Evolutionary conservation across 2,113 vertebrate genomes (phyloP).

Genomic region (Neofelis nebulosa): DNA sequence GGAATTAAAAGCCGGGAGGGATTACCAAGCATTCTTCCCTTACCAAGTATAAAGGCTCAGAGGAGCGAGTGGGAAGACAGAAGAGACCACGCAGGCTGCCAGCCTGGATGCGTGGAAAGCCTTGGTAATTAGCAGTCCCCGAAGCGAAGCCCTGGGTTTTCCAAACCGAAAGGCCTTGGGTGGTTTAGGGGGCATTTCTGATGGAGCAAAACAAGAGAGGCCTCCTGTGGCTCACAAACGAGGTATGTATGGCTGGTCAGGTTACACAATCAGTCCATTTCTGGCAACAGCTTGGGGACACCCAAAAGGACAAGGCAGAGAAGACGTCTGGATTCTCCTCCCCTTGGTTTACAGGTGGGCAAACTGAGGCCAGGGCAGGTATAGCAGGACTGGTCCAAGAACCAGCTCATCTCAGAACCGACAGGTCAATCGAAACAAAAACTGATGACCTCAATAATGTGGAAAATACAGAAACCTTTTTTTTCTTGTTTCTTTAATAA

Average conservation of each 20-base stretch:
- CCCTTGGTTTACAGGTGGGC: background rate
- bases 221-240: background rate
- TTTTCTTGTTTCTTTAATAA: background rate
- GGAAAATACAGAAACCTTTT: background rate
- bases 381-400: background rate
- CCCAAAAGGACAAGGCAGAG: constrained; percentile 22
- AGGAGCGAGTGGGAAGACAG: background rate
- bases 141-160: background rate
- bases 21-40: background rate
- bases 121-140: background rate
- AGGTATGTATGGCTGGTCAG: background rate
- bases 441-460: background rate
- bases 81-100: background rate
- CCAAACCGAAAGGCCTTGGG: constrained; percentile 21
- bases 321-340: background rate
- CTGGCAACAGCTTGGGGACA: constrained; percentile 20
- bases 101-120: background rate
- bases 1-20: background rate
- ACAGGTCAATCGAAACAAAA: background rate
- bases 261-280: constrained; percentile 34
- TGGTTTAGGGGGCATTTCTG: background rate
- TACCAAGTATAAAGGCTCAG: background rate
- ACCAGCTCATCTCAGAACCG: background rate
- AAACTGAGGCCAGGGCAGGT: constrained; percentile 38
- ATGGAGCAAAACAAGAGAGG: background rate